Evolutionary conservation across 2,113 vertebrate genomes (phyloP), one percentile per base, ranked within the genome.

Genomic region (Pomatostomus ruficeps): DNA sequence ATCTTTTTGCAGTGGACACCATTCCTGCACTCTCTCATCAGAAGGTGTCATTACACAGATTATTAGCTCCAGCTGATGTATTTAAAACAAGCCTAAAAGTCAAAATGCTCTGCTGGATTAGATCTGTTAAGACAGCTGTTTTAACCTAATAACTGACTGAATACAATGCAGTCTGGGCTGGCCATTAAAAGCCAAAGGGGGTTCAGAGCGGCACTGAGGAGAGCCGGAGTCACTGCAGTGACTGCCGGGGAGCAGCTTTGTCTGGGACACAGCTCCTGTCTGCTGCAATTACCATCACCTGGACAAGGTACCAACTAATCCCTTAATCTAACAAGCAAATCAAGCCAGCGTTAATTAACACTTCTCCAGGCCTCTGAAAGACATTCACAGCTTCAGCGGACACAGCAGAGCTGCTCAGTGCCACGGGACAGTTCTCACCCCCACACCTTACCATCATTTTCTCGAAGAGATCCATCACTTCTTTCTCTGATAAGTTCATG

Each of bases 381-480:
- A 38, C 28, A 48, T 29, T 67, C 28, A 43, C 33, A 58, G 62
- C 40, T 61, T 11, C 42, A 73, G 1, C 45, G 28, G 72, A 28
- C 9, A 72, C 25, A 91, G 14, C 1, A 66, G 31, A 81, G 8
- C 26, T 11, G 25, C 20, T 21, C 17, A 52, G 31, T 2, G 11
- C 10, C 71, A 75, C 13, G 23, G 15, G 25, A 14, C 31, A 36
- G 20, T 11, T 73, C 63, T 76, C 23, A 14, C 46, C 51, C 1
- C 21, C 29, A 57, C 38, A 83, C 10, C 98, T 99, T 96, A 99
- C 99, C 99, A 99, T 99, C 99, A 99, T 99, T 97, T 99, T 99
- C 95, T 99, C 99, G 96, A 99, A 99, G 68, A 99, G 98, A 97
- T 99, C 99, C 95, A 99, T 97, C 61, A 99, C 99, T 98, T 99